Evolutionary conservation across 2,797 vertebrate genomes (phyloP).

Genomic region (Hyperoplus immaculatus): DNA sequence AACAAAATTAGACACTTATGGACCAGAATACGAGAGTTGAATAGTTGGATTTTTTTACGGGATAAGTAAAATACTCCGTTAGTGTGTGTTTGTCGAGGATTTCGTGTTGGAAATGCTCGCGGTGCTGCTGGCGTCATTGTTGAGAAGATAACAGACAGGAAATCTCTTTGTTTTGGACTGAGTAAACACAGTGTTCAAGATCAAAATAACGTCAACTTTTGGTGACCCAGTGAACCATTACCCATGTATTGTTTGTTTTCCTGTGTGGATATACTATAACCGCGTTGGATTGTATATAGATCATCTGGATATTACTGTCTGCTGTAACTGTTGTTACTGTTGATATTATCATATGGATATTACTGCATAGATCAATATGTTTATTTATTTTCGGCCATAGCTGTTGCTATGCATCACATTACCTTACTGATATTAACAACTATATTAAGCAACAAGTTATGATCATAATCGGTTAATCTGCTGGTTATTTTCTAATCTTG

Average conservation of each 20-base stretch:
- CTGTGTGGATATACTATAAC: background rate
- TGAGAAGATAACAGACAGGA: constrained; percentile 67
- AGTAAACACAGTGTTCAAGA: constrained; percentile 13
- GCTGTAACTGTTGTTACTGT: too few species aligned
- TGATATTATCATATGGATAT: too few species aligned
- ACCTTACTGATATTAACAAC: too few species aligned
- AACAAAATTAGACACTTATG: accelerated
- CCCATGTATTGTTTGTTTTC: background rate
- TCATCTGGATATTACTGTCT: too few species aligned
- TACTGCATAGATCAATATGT: too few species aligned
- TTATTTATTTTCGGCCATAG: background rate
- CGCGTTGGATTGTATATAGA: background rate
- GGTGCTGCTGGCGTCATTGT: constrained; percentile 63
- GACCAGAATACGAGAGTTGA: accelerated
- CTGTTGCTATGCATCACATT: background rate
- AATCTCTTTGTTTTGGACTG: constrained; percentile 39
- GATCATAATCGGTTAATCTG: background rate
- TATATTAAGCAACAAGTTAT: background rate
- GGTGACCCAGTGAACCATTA: background rate
- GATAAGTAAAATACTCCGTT: background rate
- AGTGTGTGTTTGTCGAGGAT: constrained; percentile 8
- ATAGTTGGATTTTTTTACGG: background rate
- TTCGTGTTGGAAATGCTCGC: constrained; percentile 35
- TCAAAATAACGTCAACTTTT: constrained; percentile 17
- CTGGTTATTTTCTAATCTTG: background rate